Evolutionary conservation across 1,140 invertebrate species (phyloP), one percentile per base, ranked within the genome.

Genomic region (Holcopasites calliopsidis): DNA sequence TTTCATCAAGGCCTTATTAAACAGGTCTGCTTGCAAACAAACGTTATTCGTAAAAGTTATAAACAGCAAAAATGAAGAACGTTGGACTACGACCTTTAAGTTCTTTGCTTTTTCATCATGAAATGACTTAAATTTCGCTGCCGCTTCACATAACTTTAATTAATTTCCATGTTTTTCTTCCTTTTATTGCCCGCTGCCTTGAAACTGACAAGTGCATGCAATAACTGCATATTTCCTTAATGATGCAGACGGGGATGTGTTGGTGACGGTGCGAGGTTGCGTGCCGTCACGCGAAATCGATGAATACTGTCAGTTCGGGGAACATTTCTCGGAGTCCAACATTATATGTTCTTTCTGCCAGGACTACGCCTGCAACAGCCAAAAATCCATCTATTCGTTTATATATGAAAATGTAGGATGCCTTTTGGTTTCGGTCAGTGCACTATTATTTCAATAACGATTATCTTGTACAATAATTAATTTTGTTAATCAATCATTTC

Each of bases 211-310:
- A 52, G 57, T 16, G 13, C 16, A 40, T 66, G 40, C 52, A 13
- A 58, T 10, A 55, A 65, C 21, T 50, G n/a, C n/a, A n/a, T n/a
- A 50, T 64, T 52, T 38, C 21, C 42, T 33, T 47, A 47, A 70
- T 68, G 75, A 86, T 88, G 62, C 76, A 90, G 89, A 90, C 76
- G 83, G 76, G 52, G 85, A 88, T 57, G 66, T 88, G 54, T 78
- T 87, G 54, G 76, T 85, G 47, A 90, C 89, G n/a, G 79, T 90
- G 33, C 77, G 89, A 79, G 85, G 82, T 76, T 90, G 89, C 70
- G 86, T 90, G 35, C 76, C 84, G 42, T 83, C 83, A n/a, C 81
- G 76, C 16, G 70, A 80, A 44, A 78, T 80, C 62, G 78, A 72
- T 44, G 80, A 75, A 28, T 90, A 90, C 72, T 90, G 88, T 55